Conservation (phyloP, 1,140 invertebrate genomes). For the Limonius californicus region DNA sequence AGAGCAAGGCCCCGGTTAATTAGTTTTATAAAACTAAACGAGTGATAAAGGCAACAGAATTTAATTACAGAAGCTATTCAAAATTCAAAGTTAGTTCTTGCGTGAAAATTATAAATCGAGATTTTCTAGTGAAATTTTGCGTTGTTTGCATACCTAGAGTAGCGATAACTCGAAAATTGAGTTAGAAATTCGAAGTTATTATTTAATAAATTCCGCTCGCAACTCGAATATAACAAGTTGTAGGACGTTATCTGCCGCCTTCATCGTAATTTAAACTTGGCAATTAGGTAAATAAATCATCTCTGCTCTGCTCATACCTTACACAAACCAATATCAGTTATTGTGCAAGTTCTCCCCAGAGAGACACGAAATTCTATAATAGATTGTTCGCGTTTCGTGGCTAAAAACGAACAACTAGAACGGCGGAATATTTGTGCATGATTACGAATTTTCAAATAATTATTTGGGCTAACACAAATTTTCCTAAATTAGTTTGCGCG, state of each 20-base stretch:
- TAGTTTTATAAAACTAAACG: no score
- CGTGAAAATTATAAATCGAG: no score
- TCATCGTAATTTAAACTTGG: constrained; percentile 25
- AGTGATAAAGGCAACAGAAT: not conserved
- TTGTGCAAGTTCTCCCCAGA: constrained; percentile 21
- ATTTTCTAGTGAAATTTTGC: not conserved
- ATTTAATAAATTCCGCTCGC: no score
- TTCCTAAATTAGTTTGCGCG: not conserved
- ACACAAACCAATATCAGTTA: constrained; percentile 24
- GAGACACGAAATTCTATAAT: constrained; percentile 21
- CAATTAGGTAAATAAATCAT: constrained; percentile 28
- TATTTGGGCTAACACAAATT: not conserved
- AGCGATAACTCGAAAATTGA: no score
- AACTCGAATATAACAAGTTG: not conserved
- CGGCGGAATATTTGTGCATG: not conserved
- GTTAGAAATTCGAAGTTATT: no score
- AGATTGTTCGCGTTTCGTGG: constrained; percentile 21
- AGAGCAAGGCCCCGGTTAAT: no score
- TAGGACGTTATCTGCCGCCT: not conserved
- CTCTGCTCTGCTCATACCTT: constrained; percentile 17
- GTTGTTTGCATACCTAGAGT: not conserved
- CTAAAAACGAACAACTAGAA: not conserved
- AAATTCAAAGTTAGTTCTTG: no score
- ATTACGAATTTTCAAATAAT: not conserved
- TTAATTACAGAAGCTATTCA: not conserved